These are phyloP conservation scores for Xiphophorus hellerii DNA, from an alignment of 2,113 vertebrate genomes.

Conservation along the genomic window DNA sequence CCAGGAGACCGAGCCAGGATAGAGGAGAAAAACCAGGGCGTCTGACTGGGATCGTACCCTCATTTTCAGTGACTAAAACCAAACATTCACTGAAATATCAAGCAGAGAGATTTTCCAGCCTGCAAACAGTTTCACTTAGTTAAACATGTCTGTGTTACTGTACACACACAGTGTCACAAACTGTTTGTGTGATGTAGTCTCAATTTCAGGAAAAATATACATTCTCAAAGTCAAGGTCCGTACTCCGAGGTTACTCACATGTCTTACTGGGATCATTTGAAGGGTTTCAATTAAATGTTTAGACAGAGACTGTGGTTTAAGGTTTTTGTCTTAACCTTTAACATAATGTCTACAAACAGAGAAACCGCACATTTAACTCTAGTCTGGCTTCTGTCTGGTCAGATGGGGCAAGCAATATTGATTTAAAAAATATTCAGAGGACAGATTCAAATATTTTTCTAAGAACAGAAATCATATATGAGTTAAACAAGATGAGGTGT, in stretches of 20 bases:
- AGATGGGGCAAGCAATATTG: no score
- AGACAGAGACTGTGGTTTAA: conserved; percentile 2
- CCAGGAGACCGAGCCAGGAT: conserved; percentile 58
- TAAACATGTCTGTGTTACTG: conserved; percentile 11
- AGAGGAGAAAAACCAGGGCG: conserved; percentile 30
- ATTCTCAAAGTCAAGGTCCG: conserved; percentile 7
- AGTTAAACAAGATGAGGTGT: no score
- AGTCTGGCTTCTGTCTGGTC: not conserved
- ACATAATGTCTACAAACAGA: conserved; percentile 2
- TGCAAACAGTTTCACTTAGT: conserved; percentile 5
- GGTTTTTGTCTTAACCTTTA: not conserved
- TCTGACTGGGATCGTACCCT: conserved; percentile 17
- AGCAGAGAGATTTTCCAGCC: conserved; percentile 11
- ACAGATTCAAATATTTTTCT: not conserved
- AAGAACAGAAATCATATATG: not conserved
- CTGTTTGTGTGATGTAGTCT: conserved; percentile 33
- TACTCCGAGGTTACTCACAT: not conserved
- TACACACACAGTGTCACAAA: conserved; percentile 23
- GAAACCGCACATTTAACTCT: not conserved
- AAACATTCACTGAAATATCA: conserved; percentile 30
- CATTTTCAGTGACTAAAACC: conserved; percentile 40
- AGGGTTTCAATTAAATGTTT: not conserved
- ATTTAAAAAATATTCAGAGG: not conserved
- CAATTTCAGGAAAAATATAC: conserved; percentile 16
- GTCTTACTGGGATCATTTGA: conserved; percentile 3